These are phyloP conservation scores for Eudyptes chrysolophus DNA, from an alignment of 2,113 vertebrate species.

Conservation along the genomic window DNA sequence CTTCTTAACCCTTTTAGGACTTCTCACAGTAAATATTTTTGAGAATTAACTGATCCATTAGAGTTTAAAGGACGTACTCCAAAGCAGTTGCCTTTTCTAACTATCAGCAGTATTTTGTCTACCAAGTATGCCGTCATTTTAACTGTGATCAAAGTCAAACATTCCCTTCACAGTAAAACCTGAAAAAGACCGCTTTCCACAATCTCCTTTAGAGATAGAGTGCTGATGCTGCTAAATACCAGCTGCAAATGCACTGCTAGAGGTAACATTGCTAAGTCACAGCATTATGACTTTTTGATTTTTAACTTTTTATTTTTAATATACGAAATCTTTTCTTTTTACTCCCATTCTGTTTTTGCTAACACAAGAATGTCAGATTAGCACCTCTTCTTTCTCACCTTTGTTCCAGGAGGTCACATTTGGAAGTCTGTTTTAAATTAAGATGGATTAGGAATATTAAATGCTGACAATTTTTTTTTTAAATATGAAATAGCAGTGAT, in stretches of 20 bases:
- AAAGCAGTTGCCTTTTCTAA: constrained; percentile 26
- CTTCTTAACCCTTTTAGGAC: constrained; percentile 66
- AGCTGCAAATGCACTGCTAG: not conserved
- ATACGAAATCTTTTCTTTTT: not conserved
- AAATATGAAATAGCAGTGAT: not conserved
- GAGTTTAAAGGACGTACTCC: constrained; percentile 40
- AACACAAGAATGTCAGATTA: not conserved
- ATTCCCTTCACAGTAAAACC: not conserved
- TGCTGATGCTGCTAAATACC: not conserved
- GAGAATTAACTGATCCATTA: constrained; percentile 28
- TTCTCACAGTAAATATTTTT: constrained; percentile 50
- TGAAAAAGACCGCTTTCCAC: not conserved
- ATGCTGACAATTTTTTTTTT: not conserved
- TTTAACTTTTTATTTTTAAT: not conserved
- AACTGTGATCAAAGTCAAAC: constrained; percentile 40
- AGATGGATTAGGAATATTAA: not conserved
- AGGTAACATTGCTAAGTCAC: not conserved
- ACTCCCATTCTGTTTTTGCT: not conserved
- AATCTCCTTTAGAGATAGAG: not conserved
- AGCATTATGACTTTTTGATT: not conserved
- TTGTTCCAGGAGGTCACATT: not conserved
- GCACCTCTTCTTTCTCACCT: not conserved
- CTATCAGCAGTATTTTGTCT: not conserved
- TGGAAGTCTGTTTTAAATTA: not conserved
- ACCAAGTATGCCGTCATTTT: not conserved